Percentiles rank a stretch among this genome's conserved stretches.
Conservation (phyloP, 2,113 vertebrate genomes). For the Paraplagusia blochii region DNA sequence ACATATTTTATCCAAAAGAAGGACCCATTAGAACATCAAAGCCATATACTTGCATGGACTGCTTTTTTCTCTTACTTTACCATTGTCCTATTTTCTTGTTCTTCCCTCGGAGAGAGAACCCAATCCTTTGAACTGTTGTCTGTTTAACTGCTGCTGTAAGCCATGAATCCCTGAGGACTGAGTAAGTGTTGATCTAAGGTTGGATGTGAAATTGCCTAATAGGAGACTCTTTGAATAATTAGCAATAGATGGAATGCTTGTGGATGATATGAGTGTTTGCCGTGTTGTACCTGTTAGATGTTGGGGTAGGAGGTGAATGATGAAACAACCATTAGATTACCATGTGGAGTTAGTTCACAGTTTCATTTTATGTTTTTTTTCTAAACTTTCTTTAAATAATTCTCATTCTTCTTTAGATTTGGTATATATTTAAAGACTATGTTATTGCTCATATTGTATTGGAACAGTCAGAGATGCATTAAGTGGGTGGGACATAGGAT, state of each 20-base stretch:
- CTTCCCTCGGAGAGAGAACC: slow-evolving; percentile 70
- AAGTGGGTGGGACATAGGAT: too few species aligned
- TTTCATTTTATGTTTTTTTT: slow-evolving; percentile 64
- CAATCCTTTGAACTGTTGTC: slow-evolving; percentile 81
- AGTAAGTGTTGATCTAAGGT: slow-evolving; percentile 80
- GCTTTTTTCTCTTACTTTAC: slow-evolving; percentile 71
- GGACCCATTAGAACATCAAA: too few species aligned
- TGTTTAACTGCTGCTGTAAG: slow-evolving; percentile 80
- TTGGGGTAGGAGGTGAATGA: slow-evolving; percentile 53
- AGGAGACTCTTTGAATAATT: slow-evolving; percentile 80
- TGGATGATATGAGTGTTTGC: slow-evolving; percentile 78
- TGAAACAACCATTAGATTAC: slow-evolving; percentile 71
- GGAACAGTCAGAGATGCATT: slow-evolving; percentile 69
- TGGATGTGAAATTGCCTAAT: slow-evolving; percentile 80
- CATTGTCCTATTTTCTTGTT: slow-evolving; percentile 47
- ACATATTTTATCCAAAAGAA: slow-evolving; percentile 60
- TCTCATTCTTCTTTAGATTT: slow-evolving; percentile 61
- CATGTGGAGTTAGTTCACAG: slow-evolving; percentile 71
- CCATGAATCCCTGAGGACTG: slow-evolving; percentile 75
- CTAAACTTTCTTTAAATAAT: slow-evolving; percentile 66
- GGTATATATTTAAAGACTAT: too few species aligned
- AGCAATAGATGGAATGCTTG: slow-evolving; percentile 72
- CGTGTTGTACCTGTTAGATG: slow-evolving; percentile 55
- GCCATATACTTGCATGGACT: too few species aligned
- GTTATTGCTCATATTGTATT: slow-evolving; percentile 68